These are phyloP conservation scores for Ophioderma brevispina DNA, from an alignment of 35 echinoderm and acorn worm species.

Conservation along the genomic window DNA sequence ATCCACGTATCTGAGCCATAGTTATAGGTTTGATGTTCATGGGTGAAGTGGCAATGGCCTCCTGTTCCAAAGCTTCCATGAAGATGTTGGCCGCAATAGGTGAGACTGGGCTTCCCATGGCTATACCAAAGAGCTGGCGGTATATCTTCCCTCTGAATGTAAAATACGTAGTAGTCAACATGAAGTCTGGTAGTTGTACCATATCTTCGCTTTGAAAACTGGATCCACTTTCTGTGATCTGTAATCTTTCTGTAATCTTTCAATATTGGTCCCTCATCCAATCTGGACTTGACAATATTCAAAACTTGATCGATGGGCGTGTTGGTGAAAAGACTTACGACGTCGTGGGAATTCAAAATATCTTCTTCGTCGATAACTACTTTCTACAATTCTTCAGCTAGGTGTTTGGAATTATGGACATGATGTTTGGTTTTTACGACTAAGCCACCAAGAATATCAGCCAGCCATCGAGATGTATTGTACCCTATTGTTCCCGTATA, in stretches of 20 bases:
- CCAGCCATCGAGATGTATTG: neutral
- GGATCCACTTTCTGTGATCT: neutral
- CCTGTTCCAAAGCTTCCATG: no score
- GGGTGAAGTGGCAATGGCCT: neutral
- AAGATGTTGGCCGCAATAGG: neutral
- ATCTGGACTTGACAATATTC: neutral
- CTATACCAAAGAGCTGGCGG: neutral
- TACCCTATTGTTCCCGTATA: no score
- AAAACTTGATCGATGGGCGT: neutral
- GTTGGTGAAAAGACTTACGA: neutral
- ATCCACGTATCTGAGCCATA: slow-evolving; percentile 14
- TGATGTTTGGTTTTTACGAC: neutral
- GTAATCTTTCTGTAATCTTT: neutral
- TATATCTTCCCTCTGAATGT: no score
- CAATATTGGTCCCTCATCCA: neutral
- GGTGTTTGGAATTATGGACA: neutral
- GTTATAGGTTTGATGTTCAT: neutral
- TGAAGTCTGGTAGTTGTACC: no score
- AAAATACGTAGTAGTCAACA: neutral
- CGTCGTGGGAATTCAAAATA: neutral
- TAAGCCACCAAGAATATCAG: neutral
- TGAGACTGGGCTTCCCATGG: neutral
- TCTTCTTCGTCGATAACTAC: neutral
- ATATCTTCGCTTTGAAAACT: neutral
- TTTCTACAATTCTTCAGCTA: neutral